These are phyloP conservation scores for Diadophis punctatus DNA, from an alignment of 2,113 vertebrate genomes.

Conservation along the genomic window DNA sequence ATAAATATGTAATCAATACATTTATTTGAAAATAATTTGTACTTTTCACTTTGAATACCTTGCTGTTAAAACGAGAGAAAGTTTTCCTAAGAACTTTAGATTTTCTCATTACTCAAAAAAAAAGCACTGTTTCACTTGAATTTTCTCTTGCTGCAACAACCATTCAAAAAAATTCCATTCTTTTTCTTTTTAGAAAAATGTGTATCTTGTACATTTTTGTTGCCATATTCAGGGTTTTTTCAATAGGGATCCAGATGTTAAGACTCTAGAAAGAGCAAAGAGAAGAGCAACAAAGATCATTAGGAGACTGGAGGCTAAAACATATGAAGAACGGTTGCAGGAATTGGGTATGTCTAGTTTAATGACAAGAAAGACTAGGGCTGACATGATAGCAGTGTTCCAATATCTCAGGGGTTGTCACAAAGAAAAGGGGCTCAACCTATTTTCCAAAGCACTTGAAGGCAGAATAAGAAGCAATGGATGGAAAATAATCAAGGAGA, in stretches of 20 bases:
- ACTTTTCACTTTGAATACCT: too few relatives aligned
- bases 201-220: neutral
- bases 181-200: neutral
- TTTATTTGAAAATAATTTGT: too few relatives aligned
- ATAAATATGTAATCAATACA: too few relatives aligned
- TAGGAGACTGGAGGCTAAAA: neutral
- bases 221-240: neutral
- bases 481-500: too few relatives aligned
- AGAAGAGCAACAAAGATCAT: neutral
- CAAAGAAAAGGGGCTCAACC: too few relatives aligned
- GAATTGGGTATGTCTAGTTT: neutral
- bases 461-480: too few relatives aligned
- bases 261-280: neutral
- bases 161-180: neutral
- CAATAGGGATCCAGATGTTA: too few relatives aligned
- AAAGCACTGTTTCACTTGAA: neutral
- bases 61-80: too few relatives aligned
- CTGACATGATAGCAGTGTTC: neutral
- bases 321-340: neutral
- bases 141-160: neutral
- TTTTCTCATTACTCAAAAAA: neutral
- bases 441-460: too few relatives aligned
- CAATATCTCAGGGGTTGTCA: too few relatives aligned
- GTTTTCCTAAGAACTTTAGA: neutral
- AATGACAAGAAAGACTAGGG: neutral